Evolutionary conservation across 2,888 invertebrate species (phyloP), one percentile per base, ranked within the genome.

Genomic region (Macrophya annulata): DNA sequence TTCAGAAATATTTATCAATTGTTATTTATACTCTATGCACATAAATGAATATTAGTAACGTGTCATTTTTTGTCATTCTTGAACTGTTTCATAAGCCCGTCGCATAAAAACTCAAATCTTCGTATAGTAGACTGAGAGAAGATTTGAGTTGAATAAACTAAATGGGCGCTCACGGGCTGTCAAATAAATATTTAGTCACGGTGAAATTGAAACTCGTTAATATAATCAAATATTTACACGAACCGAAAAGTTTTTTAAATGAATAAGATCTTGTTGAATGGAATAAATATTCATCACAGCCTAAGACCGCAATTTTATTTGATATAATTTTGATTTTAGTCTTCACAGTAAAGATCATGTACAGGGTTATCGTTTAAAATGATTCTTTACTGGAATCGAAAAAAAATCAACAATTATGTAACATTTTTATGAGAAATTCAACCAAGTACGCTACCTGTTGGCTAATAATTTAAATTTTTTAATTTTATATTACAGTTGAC

Each of bases 141-240:
- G n/a, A 55, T n/a, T 55, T 6, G n/a, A 55, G 55, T 55, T 55
- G 1, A n/a, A 55, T 55, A 2, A 55, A n/a, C 55, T 2, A n/a
- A 55, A 55, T n/a, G n/a, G 8, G 55, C 1, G 55, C 55, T n/a
- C 55, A 55, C n/a, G 6, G 55, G n/a, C 55, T 55, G 55, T 55
- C n/a, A 55, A 55, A 55, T 55, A 55, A 55, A 55, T 55, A 55
- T 55, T 55, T 55, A 55, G 55, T n/a, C n/a, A 6, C n/a, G 6
- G 55, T 55, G 55, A 55, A n/a, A 55, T 55, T 55, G 55, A 55
- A 55, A n/a, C 55, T 55, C 55, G n/a, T 55, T n/a, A n/a, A 55
- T 55, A 55, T 55, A 55, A 55, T 55, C 2, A 17, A 55, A 55
- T 55, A 55, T 55, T 55, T 55, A n/a, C 55, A n/a, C 8, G 17